phyloP scores from a whole-genome alignment of 2,797 vertebrate genomes.

The Epinephelus coioides region DNA sequence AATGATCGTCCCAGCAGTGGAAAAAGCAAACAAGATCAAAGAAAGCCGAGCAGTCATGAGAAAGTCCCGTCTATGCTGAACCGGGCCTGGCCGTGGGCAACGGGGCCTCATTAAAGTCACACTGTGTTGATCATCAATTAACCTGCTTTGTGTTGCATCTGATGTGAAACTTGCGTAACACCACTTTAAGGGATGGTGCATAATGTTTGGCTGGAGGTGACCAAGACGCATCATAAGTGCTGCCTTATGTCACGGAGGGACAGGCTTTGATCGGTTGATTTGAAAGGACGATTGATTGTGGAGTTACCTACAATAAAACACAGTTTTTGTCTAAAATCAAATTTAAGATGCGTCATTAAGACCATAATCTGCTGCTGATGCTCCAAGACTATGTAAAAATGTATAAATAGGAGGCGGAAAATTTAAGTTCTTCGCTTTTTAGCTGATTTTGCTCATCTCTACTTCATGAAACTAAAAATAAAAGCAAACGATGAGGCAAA shows the following conservation, averaged over 20 bases:
- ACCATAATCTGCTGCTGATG: background rate
- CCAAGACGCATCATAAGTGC: conserved; percentile 80
- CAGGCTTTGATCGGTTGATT: conserved; percentile 55
- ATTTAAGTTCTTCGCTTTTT: background rate
- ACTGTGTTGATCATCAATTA: conserved; percentile 99
- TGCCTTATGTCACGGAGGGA: conserved; percentile 76
- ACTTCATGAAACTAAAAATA: conserved; percentile 8
- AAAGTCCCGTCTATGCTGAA: conserved; percentile 91
- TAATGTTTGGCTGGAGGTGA: conserved; percentile 86
- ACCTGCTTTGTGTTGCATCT: conserved; percentile 97
- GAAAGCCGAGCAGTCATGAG: conserved; percentile 89
- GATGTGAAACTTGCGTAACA: conserved; percentile 91
- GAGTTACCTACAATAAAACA: conserved; percentile 5
- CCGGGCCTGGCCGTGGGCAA: conserved; percentile 92
- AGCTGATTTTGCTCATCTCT: background rate
- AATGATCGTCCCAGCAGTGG: conserved; percentile 92
- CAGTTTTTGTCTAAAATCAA: background rate
- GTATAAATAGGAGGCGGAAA: background rate
- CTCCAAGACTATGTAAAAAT: background rate
- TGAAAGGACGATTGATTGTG: conserved; percentile 34
- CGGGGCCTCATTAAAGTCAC: conserved; percentile 95
- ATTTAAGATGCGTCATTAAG: background rate
- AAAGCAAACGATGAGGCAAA: background rate
- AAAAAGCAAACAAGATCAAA: conserved; percentile 96
- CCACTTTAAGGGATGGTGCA: conserved; percentile 88